These are phyloP conservation scores for Aix galericulata DNA, from an alignment of 2,113 vertebrate species.

Conservation along the genomic window DNA sequence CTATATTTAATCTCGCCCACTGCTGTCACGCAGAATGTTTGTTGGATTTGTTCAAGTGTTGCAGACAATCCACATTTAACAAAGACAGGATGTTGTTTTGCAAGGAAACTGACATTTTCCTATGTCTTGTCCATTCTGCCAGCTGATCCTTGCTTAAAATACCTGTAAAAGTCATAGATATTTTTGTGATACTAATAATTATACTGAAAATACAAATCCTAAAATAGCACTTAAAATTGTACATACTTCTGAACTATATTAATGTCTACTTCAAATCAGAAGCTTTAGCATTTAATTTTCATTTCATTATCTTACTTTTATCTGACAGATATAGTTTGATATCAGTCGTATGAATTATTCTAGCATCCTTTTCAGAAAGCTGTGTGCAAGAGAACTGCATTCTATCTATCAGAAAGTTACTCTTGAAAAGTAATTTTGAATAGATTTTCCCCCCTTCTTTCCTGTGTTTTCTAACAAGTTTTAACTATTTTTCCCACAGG, in stretches of 20 bases:
- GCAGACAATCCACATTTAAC: not conserved
- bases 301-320: not conserved
- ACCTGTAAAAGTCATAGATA: not conserved
- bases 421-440: not conserved
- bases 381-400: not conserved
- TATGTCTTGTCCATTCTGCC: not conserved
- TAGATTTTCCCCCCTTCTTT: not conserved
- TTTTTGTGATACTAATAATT: not conserved
- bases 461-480: not conserved
- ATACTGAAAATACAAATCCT: not conserved
- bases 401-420: not conserved
- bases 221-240: not conserved
- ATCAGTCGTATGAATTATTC: not conserved
- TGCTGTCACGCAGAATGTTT: not conserved
- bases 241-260: not conserved
- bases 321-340: not conserved
- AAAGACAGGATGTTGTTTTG: not conserved
- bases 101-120: not conserved
- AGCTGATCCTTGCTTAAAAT: not conserved
- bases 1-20: not conserved
- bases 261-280: not conserved
- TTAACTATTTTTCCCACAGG: constrained; percentile 12
- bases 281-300: not conserved
- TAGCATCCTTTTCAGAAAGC: not conserved
- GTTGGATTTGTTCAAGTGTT: not conserved